Evolutionary conservation across 2,113 vertebrate genomes (phyloP), one percentile per base, ranked within the genome.

Genomic region (Brienomyrus brachyistius): DNA sequence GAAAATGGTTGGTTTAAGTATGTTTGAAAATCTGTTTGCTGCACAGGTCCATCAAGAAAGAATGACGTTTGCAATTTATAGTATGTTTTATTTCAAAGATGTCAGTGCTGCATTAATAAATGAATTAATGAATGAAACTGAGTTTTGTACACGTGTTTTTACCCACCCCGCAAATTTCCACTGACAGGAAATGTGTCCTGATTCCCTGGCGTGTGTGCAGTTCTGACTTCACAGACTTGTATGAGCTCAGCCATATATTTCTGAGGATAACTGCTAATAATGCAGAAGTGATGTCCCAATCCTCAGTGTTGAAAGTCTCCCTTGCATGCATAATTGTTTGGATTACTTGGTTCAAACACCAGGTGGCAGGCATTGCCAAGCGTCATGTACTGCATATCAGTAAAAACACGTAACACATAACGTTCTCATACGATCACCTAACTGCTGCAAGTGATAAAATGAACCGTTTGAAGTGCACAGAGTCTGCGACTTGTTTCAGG

Each of bases 291-390:
- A 40, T 40, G 74, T 80, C 27, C 47, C 45, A 85, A 2, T 85
- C 17, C 45, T 48, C 23, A 86, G 47, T 0, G 5, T 48, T 0
- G 8, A 27, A 50, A 45, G 19, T 4, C 23, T 86, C 84, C n/a
- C 48, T 27, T 40, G 10, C 84, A 35, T 31, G 40, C 5, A 17
- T 52, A 15, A 56, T 54, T 21, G 19, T 31, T 35, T 40, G 50
- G 35, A 35, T 87, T 59, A 56, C 86, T 19, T 48, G 3, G 52
- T 87, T 56, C 2, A 43, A 48, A 87, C 52, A 59, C 52, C 86
- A 87, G 86, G n/a, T 87, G 86, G 86, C 52, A n/a, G 83, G 43
- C 77, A 86, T 27, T n/a, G 9, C 21, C 82, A 84, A 11, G 43
- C 1, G 43, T n/a, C 40, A 47, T 19, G 9, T 50, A 19, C 21